These are phyloP conservation scores for Epistrophella euchroma DNA, from an alignment of 2,888 invertebrate genomes.

Conservation along the genomic window DNA sequence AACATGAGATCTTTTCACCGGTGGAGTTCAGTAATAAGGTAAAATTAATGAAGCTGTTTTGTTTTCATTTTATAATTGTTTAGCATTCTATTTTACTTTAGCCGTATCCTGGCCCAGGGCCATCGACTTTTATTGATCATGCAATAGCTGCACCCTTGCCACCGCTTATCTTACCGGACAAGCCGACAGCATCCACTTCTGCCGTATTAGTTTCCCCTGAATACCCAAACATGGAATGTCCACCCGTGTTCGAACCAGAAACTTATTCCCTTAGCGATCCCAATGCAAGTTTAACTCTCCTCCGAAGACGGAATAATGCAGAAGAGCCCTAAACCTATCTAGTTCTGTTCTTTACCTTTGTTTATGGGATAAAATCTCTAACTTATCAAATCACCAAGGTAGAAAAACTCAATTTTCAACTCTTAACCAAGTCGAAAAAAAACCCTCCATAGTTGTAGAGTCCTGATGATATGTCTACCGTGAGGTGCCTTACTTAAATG, in stretches of 20 bases:
- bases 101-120: constrained; percentile 60
- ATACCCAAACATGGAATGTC: constrained; percentile 93
- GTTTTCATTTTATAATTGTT: neutral
- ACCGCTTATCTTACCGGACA: constrained; percentile 75
- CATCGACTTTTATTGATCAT: constrained; percentile 53
- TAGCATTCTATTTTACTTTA: neutral
- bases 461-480: constrained; percentile 40
- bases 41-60: constrained; percentile 36
- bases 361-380: constrained; percentile 16
- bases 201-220: constrained; percentile 84
- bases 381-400: neutral
- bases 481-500: constrained; percentile 71
- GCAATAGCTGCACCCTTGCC: constrained; percentile 54
- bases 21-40: constrained; percentile 82
- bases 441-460: constrained; percentile 62
- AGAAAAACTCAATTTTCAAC: constrained; percentile 32
- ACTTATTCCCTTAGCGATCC: constrained; percentile 89
- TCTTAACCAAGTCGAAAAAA: constrained; percentile 17
- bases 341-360: constrained; percentile 6
- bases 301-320: constrained; percentile 81
- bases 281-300: constrained; percentile 81
- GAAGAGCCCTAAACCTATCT: constrained; percentile 55
- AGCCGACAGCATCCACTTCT: constrained; percentile 50
- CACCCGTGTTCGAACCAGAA: constrained; percentile 93
- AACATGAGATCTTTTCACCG: constrained; percentile 84